Conservation (phyloP, 2,113 vertebrate species). For the Thunnus maccoyii region DNA sequence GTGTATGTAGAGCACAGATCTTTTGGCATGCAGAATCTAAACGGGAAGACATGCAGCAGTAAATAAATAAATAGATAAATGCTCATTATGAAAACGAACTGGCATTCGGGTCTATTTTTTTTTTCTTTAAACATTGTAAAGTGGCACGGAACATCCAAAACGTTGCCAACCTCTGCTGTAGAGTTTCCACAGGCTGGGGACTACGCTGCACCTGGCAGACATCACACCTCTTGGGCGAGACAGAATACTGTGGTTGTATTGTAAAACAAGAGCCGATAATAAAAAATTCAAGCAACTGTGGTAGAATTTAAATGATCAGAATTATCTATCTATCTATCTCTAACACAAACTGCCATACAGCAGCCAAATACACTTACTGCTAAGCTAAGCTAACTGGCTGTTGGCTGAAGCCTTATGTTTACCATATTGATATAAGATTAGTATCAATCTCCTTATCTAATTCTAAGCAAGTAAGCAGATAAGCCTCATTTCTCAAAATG, state of each 20-base stretch:
- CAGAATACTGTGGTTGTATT: constrained; percentile 36
- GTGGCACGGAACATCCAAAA: too few relatives aligned
- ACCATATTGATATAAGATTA: not conserved
- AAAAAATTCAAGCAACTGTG: not conserved
- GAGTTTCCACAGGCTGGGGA: constrained; percentile 54
- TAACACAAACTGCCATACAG: too few relatives aligned
- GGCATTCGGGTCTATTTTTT: too few relatives aligned
- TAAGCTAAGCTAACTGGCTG: not conserved
- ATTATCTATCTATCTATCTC: constrained; percentile 1
- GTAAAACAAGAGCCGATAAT: constrained; percentile 35
- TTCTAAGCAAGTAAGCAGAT: not conserved
- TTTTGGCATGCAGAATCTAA: too few relatives aligned
- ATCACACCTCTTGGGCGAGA: constrained; percentile 68
- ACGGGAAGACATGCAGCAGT: too few relatives aligned
- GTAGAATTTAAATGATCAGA: constrained; percentile 9
- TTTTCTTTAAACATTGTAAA: too few relatives aligned
- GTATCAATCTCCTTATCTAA: not conserved
- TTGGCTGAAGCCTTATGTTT: not conserved
- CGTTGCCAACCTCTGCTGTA: constrained; percentile 32
- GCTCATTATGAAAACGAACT: too few relatives aligned
- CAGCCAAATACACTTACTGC: not conserved
- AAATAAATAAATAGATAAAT: too few relatives aligned
- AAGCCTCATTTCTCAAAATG: not conserved
- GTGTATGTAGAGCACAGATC: too few relatives aligned
- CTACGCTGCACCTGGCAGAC: constrained; percentile 54